Conservation (phyloP, 2,888 invertebrate species). For the Coremacera marginata region DNA sequence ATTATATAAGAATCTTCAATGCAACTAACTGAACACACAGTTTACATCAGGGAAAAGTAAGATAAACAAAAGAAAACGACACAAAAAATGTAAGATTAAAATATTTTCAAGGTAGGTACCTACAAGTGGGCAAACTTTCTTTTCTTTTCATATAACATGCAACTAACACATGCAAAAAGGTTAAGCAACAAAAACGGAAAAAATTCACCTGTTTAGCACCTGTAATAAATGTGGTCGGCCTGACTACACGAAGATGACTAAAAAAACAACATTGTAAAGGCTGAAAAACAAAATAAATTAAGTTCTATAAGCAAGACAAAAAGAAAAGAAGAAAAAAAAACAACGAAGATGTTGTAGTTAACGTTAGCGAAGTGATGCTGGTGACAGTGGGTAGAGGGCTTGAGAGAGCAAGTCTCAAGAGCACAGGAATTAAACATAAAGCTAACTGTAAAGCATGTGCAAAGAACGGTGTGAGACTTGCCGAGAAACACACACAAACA, state of each 20-base stretch:
- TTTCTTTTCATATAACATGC: conserved; percentile 10
- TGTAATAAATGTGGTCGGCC: conserved; percentile 21
- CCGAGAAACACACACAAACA: background rate
- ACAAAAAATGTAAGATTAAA: background rate
- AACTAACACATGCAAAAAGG: conserved; percentile 8
- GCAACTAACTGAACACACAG: conserved; percentile 1
- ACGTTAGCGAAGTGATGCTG: background rate
- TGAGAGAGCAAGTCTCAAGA: background rate
- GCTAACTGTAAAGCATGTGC: background rate
- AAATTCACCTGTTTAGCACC: conserved; percentile 34
- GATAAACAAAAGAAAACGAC: background rate
- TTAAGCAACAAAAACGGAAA: conserved; percentile 20
- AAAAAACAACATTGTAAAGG: background rate
- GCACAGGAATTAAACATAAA: background rate
- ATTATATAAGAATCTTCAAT: conserved; percentile 20
- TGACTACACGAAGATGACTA: conserved; percentile 3
- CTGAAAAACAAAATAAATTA: background rate
- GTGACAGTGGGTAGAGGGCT: background rate
- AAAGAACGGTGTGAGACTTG: background rate
- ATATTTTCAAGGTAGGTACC: conserved; percentile 16
- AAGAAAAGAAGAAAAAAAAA: background rate
- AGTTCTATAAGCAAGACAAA: background rate
- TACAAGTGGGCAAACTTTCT: conserved; percentile 24
- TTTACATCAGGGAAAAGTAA: conserved; percentile 23
- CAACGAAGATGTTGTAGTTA: background rate